Percentiles rank a stretch among this genome's conserved stretches.
phyloP scores from a whole-genome alignment of 2,888 invertebrate species.

The Isotomurus palustris region DNA sequence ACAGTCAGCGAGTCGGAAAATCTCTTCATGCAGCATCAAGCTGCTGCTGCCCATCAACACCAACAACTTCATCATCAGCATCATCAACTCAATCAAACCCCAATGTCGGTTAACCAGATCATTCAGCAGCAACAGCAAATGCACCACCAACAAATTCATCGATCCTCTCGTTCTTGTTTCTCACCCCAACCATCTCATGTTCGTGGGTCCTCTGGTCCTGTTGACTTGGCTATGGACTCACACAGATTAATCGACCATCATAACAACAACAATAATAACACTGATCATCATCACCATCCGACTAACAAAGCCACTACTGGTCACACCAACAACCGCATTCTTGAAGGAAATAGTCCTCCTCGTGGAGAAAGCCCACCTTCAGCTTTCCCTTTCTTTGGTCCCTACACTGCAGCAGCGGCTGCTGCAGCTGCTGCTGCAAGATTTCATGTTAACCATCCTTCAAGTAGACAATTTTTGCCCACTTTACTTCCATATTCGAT shows the following conservation, averaged over 20 bases:
- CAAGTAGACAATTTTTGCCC: constrained; percentile 36
- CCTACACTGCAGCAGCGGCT: constrained; percentile 42
- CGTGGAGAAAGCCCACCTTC: constrained; percentile 33
- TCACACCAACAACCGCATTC: constrained; percentile 17
- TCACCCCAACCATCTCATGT: constrained; percentile 3
- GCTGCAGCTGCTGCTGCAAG: constrained; percentile 41
- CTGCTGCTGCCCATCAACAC: constrained; percentile 14
- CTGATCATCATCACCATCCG: constrained; percentile 16
- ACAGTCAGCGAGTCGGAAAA: constrained; percentile 28
- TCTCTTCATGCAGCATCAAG: constrained; percentile 23
- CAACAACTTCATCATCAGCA: constrained; percentile 27
- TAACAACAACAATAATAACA: constrained; percentile 20
- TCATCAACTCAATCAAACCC: constrained; percentile 17
- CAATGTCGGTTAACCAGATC: constrained; percentile 15
- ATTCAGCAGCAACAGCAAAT: constrained; percentile 24
- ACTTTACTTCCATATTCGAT: constrained; percentile 42
- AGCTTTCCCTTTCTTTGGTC: constrained; percentile 44
- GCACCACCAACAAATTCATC: constrained; percentile 21
- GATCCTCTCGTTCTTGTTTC: constrained; percentile 10
- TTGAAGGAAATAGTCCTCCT: constrained; percentile 17
- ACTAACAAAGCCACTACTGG: background rate
- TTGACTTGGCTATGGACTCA: constrained; percentile 42
- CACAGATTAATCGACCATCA: constrained; percentile 34
- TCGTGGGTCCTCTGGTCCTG: constrained; percentile 21
- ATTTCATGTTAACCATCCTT: constrained; percentile 38